Conservation (phyloP, 2,113 vertebrate genomes). For the Thinocorus orbignyianus region DNA sequence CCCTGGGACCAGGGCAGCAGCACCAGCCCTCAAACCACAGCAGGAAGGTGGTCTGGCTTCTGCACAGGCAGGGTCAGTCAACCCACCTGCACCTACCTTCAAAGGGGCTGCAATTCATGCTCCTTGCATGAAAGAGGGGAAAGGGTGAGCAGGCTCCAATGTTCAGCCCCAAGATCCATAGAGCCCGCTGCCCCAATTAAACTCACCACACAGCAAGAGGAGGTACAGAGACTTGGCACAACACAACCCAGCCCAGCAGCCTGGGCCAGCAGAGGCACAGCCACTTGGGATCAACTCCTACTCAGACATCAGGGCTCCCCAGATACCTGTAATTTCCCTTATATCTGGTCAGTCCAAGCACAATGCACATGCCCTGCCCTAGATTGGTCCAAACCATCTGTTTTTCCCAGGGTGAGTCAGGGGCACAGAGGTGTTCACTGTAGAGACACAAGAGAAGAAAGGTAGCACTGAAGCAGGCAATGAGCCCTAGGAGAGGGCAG, state of each 20-base stretch:
- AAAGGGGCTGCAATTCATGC: not conserved
- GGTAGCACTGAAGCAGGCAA: not conserved
- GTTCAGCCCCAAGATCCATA: not conserved
- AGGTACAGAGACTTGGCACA: not conserved
- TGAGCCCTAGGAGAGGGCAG: not conserved
- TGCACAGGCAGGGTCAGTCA: not conserved
- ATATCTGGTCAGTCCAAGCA: not conserved
- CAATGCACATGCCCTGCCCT: not conserved
- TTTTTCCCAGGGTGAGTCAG: not conserved
- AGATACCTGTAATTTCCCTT: not conserved
- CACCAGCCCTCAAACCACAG: not conserved
- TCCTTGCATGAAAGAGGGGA: not conserved
- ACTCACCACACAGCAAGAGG: not conserved
- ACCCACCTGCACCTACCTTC: not conserved
- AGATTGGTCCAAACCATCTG: not conserved
- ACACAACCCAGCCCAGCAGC: not conserved
- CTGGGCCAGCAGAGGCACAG: not conserved
- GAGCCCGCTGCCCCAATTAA: not conserved
- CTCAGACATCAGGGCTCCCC: not conserved
- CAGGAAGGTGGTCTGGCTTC: not conserved
- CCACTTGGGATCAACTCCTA: not conserved
- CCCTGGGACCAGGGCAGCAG: not conserved
- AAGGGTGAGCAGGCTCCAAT: accelerated
- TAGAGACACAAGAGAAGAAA: not conserved
- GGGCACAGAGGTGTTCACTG: not conserved